Evolutionary conservation across 2,888 invertebrate genomes (phyloP), one percentile per base, ranked within the genome.

Genomic region (Diachrysia chrysitis): DNA sequence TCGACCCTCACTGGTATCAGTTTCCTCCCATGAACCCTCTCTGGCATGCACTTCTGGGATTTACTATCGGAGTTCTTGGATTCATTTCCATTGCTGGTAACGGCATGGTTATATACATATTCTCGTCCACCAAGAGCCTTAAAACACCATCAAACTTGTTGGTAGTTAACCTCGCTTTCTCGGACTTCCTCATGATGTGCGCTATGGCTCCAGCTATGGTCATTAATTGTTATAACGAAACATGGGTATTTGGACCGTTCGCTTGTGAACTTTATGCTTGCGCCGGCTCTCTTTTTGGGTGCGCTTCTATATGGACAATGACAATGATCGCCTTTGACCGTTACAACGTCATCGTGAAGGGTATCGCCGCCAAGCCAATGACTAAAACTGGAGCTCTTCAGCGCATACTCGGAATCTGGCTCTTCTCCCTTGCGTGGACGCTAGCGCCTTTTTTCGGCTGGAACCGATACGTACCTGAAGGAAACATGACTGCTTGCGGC

Each of bases 281-380:
- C 93, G 96, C 97, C 61, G 99, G 99, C 37, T 99, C 98, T 51
- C 96, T 98, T 68, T 98, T 98, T 87, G 99, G 99, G 71, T 98
- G 98, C 89, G 96, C 96, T 83, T 99, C 98, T 69, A 99, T 99
- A 85, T 98, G 98, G 98, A 97, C 98, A 32, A 98, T 99, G 98
- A 97, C 97, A 12, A 97, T 97, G 96, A 98, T 99, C 82, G 98
- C 99, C 63, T 96, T 98, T 85, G 99, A 99, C 92, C 96, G 99
- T 82, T 99, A 99, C 96, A 98, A 98, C 89, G 99, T 99, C 69
- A 99, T 99, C 87, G 98, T 99, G 48, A 98, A 98, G 92, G 98
- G 98, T 82, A 96, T 99, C 82, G 97, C 98, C 59, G 98, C 97
- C 10, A 97, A 97, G 84, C 98, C 98, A 42, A 96, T 98, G 96